A percentile compares a stretch with the other conserved stretches of the same genome.
These are phyloP conservation scores for Microcebus murinus DNA, from an alignment of 2,113 vertebrate species.

Conservation along the genomic window DNA sequence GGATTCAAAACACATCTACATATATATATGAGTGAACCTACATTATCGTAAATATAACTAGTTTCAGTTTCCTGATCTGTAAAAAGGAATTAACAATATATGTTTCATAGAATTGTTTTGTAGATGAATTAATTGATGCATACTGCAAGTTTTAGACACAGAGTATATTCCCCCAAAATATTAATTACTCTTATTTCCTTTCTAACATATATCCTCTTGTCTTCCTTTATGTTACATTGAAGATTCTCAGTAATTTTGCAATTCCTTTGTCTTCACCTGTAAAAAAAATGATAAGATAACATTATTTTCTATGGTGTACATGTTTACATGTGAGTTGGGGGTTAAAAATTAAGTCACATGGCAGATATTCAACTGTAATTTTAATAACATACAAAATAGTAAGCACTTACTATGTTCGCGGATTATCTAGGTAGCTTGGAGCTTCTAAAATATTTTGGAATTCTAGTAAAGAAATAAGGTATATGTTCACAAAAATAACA, in stretches of 20 bases:
- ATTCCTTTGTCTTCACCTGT: background rate
- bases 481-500: background rate
- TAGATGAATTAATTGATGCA: background rate
- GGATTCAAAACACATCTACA: background rate
- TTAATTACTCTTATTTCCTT: background rate
- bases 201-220: background rate
- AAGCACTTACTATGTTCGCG: background rate
- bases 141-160: background rate
- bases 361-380: background rate
- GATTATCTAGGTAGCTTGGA: background rate
- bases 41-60: background rate
- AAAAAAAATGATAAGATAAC: background rate
- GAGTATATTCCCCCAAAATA: background rate
- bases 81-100: background rate
- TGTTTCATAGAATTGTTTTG: background rate
- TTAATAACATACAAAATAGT: background rate
- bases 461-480: background rate
- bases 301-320: background rate
- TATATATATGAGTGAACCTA: background rate
- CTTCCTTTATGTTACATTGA: background rate
- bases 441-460: background rate
- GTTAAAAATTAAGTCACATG: background rate
- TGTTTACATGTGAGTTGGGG: background rate
- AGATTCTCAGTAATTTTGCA: background rate
- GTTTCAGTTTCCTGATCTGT: background rate